Percentiles rank a stretch among this genome's conserved stretches.
phyloP scores from a whole-genome alignment of 92 coral and sea anemone genomes.

The Desmophyllum pertusum region DNA sequence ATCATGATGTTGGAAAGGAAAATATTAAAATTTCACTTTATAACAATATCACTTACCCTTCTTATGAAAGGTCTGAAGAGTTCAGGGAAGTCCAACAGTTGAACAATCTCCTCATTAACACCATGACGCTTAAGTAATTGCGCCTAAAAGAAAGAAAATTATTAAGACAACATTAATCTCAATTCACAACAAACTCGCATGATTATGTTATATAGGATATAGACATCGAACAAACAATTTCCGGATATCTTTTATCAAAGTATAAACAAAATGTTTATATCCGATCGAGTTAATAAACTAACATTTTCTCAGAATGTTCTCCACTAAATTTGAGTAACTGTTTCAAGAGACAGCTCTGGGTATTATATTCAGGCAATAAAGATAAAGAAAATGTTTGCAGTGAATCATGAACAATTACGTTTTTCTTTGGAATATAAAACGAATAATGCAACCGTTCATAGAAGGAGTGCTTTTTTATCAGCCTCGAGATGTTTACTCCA shows the following conservation, averaged over 20 bases:
- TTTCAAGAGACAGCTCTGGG: neutral
- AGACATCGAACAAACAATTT: too few species aligned
- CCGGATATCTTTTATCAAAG: too few species aligned
- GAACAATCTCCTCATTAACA: neutral
- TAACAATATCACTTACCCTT: neutral
- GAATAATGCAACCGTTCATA: neutral
- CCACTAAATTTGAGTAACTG: neutral
- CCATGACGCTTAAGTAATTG: neutral
- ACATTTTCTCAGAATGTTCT: neutral
- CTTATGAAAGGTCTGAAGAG: neutral
- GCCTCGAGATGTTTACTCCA: neutral
- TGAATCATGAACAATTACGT: neutral
- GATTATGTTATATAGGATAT: too few species aligned
- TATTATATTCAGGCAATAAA: neutral
- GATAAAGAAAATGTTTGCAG: neutral
- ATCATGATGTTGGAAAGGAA: neutral
- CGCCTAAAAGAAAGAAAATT: neutral
- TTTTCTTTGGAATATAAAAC: neutral
- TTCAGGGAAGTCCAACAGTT: neutral
- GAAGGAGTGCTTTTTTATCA: neutral
- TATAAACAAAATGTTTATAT: neutral
- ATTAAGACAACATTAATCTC: neutral
- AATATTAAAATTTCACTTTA: neutral
- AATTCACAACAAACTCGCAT: neutral
- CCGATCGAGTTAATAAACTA: neutral